Conservation (phyloP, 2,113 vertebrate species). For the Bubo scandiacus region DNA sequence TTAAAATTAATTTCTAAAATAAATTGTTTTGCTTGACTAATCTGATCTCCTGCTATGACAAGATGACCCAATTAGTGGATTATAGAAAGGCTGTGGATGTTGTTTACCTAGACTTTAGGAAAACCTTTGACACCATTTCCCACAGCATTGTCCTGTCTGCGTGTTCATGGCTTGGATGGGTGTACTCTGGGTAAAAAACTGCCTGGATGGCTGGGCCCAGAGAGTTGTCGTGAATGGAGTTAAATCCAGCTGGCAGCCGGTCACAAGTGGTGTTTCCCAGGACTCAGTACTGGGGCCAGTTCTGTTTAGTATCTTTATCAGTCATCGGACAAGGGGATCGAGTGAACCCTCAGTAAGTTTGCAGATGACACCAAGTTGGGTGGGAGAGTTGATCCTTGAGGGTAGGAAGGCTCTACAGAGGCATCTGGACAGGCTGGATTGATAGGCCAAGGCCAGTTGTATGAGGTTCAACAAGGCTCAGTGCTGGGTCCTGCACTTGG, state of each 20-base stretch:
- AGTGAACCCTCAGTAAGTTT: background rate
- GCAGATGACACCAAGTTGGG: accelerated
- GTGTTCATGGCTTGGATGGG: background rate
- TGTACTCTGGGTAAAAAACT: background rate
- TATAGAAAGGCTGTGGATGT: background rate
- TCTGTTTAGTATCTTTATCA: background rate
- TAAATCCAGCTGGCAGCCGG: accelerated
- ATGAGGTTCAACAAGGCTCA: background rate
- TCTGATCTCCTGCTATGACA: background rate
- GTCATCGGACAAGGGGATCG: accelerated
- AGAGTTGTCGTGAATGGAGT: background rate
- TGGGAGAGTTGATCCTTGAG: accelerated
- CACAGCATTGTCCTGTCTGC: background rate
- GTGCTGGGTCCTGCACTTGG: background rate
- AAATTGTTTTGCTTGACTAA: background rate
- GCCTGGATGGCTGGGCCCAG: accelerated
- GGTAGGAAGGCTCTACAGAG: background rate
- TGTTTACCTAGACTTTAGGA: background rate
- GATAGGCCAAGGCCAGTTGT: background rate
- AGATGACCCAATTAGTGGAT: background rate
- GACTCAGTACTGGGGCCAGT: background rate
- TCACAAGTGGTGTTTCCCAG: no score
- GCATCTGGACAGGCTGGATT: background rate
- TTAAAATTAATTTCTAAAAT: background rate
- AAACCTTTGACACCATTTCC: background rate